Evolutionary conservation across 2,113 vertebrate genomes (phyloP).

Genomic region (Sitta europaea): DNA sequence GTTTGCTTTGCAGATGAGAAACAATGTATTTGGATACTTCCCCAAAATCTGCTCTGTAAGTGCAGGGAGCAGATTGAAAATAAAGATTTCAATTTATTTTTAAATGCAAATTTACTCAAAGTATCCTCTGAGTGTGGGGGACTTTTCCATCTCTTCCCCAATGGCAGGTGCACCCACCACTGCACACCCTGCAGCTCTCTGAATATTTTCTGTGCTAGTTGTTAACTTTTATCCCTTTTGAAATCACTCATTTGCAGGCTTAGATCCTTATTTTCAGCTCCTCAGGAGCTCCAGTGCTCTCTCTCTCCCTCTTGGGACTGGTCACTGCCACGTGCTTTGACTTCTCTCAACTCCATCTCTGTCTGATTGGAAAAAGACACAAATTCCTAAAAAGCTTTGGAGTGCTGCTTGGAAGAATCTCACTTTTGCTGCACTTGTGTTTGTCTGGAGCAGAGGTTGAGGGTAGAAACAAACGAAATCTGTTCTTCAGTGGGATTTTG

Average conservation of each 20-base stretch:
- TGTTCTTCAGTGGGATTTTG: neutral
- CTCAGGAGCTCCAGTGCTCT: neutral
- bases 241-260: neutral
- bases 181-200: neutral
- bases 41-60: neutral
- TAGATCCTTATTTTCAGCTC: neutral
- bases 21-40: neutral
- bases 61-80: neutral
- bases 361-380: neutral
- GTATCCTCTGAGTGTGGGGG: neutral
- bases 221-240: neutral
- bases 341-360: neutral
- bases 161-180: accelerated
- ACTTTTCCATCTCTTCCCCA: neutral
- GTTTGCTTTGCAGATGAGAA: neutral
- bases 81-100: neutral
- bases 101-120: neutral
- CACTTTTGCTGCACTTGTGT: neutral
- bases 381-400: neutral
- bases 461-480: neutral
- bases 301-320: neutral
- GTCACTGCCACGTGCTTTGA: neutral
- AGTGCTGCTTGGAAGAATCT: neutral
- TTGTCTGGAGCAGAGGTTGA: neutral
- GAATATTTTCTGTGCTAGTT: neutral